Conservation (phyloP, 2,888 invertebrate species). For the Cerceris rybyensis region DNA sequence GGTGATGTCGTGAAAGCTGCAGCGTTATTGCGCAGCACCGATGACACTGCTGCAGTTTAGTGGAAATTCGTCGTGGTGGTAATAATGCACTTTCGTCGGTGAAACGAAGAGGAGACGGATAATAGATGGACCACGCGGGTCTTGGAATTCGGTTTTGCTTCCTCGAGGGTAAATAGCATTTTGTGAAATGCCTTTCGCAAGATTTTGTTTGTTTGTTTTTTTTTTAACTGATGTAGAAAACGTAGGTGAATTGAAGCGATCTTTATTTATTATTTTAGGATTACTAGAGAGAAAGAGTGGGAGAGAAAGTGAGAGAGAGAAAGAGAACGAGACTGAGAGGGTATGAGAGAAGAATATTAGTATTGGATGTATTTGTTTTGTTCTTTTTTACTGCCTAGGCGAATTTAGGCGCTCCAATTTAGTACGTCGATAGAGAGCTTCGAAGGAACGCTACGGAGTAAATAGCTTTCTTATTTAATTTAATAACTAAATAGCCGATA, state of each 20-base stretch:
- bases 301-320: no score
- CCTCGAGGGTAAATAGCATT: constrained; percentile 23
- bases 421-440: constrained; percentile 13
- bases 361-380: constrained; percentile 31
- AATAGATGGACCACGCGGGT: background rate
- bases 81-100: background rate
- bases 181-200: constrained; percentile 14
- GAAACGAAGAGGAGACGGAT: background rate
- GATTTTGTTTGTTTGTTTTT: constrained; percentile 1
- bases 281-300: constrained; percentile 22
- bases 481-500: constrained; percentile 6
- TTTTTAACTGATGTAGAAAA: constrained; percentile 13
- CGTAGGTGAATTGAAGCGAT: constrained; percentile 33
- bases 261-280: constrained; percentile 63
- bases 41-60: constrained; percentile 78
- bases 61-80: background rate
- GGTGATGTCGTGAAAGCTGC: constrained; percentile 80
- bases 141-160: background rate
- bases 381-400: constrained; percentile 1
- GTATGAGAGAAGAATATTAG: constrained; percentile 22
- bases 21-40: constrained; percentile 76
- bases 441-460: constrained; percentile 3
- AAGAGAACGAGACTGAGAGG: no score
- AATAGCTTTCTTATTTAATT: constrained; percentile 31
- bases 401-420: constrained; percentile 6